Conservation (phyloP, 1,140 invertebrate genomes). For the Drosophila auraria region DNA sequence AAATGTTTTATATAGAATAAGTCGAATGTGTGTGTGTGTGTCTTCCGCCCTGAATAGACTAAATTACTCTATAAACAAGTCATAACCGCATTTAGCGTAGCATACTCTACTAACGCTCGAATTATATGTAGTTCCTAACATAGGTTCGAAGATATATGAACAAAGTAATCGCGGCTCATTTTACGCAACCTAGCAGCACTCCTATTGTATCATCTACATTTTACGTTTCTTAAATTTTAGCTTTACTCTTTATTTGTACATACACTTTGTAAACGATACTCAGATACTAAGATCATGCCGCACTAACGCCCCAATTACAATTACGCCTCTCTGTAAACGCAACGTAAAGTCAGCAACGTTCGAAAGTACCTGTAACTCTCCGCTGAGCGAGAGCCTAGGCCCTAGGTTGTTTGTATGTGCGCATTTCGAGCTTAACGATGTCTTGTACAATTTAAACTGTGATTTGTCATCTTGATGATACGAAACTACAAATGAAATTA, state of each 20-base stretch:
- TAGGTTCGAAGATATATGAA: conserved; percentile 31
- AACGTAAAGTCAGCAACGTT: conserved; percentile 4
- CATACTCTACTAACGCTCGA: conserved; percentile 42
- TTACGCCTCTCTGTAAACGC: conserved; percentile 42
- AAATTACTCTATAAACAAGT: conserved; percentile 37
- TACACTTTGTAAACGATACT: conserved; percentile 54
- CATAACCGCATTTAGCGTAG: conserved; percentile 62
- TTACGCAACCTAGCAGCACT: conserved; percentile 24
- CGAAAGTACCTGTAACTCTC: conserved; percentile 50
- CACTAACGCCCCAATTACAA: conserved; percentile 48
- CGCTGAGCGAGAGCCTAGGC: conserved; percentile 19
- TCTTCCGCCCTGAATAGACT: conserved; percentile 22
- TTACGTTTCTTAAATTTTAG: conserved; percentile 41
- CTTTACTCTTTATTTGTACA: conserved; percentile 58
- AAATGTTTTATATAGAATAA: conserved; percentile 48
- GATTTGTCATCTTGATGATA: conserved; percentile 47
- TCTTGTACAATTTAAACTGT: conserved; percentile 47
- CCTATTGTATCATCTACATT: conserved; percentile 53
- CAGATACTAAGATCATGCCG: conserved; percentile 43
- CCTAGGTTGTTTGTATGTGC: conserved; percentile 20
- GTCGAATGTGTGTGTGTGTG: conserved; percentile 19
- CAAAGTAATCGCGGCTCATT: conserved; percentile 27
- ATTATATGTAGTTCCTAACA: conserved; percentile 65
- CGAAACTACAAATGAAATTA: conserved; percentile 36
- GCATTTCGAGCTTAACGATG: conserved; percentile 37